phyloP scores from a whole-genome alignment of 2,113 vertebrate species.

The Seriola dumerili region DNA sequence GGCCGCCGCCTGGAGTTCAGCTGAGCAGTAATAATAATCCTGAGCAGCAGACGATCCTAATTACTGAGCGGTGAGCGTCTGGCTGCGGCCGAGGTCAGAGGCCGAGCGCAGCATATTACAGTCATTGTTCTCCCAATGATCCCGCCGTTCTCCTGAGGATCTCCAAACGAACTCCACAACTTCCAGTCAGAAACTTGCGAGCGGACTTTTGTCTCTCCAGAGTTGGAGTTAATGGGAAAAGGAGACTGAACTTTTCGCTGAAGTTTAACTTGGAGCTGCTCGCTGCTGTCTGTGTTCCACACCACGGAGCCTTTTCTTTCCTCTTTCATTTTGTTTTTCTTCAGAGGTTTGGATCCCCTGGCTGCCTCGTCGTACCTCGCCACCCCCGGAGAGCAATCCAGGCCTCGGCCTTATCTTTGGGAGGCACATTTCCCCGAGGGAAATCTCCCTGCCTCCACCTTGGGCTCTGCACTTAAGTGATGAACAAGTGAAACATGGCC shows the following conservation, averaged over 20 bases:
- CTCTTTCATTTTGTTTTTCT: slow-evolving; percentile 75
- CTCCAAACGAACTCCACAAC: slow-evolving; percentile 52
- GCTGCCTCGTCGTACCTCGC: slow-evolving; percentile 66
- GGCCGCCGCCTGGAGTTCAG: not conserved
- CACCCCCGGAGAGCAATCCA: slow-evolving; percentile 72
- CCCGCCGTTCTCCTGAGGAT: slow-evolving; percentile 37
- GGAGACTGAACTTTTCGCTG: slow-evolving; percentile 57
- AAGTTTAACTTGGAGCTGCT: slow-evolving; percentile 59
- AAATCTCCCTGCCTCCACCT: slow-evolving; percentile 80
- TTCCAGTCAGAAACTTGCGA: slow-evolving; percentile 49
- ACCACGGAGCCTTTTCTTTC: slow-evolving; percentile 71
- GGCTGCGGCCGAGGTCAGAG: slow-evolving; percentile 62
- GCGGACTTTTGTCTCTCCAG: slow-evolving; percentile 65
- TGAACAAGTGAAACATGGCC: slow-evolving; percentile 79
- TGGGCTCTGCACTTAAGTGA: slow-evolving; percentile 77
- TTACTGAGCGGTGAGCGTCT: slow-evolving; percentile 45
- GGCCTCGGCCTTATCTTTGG: slow-evolving; percentile 73
- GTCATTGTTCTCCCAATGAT: slow-evolving; percentile 64
- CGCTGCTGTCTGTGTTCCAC: slow-evolving; percentile 72
- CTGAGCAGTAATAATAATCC: slow-evolving; percentile 55
- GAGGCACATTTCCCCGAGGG: slow-evolving; percentile 77
- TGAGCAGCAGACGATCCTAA: slow-evolving; percentile 55
- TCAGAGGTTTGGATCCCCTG: slow-evolving; percentile 71
- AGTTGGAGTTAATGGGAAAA: slow-evolving; percentile 68
- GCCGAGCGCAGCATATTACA: slow-evolving; percentile 61